Conservation (phyloP, 2,888 invertebrate species). For the Tinea semifulvella region DNA sequence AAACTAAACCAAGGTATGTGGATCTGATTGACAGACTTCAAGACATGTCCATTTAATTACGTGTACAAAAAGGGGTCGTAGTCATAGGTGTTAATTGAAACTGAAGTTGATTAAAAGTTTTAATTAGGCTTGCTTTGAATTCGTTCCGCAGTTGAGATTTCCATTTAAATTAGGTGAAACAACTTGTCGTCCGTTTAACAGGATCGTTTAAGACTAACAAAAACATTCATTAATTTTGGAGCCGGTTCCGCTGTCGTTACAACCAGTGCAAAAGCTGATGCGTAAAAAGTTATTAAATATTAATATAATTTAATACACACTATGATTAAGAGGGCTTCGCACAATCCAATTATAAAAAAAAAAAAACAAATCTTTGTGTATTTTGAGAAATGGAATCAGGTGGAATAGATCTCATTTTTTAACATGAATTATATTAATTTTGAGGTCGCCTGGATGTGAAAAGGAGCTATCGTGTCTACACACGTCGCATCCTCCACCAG, state of each 20-base stretch:
- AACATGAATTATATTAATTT: no score
- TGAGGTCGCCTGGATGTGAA: no score
- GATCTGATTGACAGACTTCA: background rate
- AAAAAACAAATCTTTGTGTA: no score
- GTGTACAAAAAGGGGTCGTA: slow-evolving; percentile 8
- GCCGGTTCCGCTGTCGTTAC: slow-evolving; percentile 38
- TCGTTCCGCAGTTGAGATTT: slow-evolving; percentile 43
- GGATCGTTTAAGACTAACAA: slow-evolving; percentile 24
- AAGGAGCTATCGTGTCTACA: no score
- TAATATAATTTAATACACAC: slow-evolving; percentile 31
- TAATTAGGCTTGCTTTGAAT: slow-evolving; percentile 22
- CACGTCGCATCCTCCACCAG: no score
- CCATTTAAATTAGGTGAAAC: slow-evolving; percentile 52
- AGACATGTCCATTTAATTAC: background rate
- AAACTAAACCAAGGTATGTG: background rate
- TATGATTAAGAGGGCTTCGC: slow-evolving; percentile 12
- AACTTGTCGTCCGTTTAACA: slow-evolving; percentile 26
- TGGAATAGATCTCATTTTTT: no score
- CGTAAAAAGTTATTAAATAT: slow-evolving; percentile 46
- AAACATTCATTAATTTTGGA: slow-evolving; percentile 34
- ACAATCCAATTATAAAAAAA: no score
- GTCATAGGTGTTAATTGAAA: slow-evolving; percentile 12
- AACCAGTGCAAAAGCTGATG: slow-evolving; percentile 60
- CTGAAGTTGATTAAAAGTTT: slow-evolving; percentile 12
- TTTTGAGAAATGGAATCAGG: no score